Evolutionary conservation across 2,797 vertebrate genomes (phyloP).

Genomic region (Alcedo quadribrachys): DNA sequence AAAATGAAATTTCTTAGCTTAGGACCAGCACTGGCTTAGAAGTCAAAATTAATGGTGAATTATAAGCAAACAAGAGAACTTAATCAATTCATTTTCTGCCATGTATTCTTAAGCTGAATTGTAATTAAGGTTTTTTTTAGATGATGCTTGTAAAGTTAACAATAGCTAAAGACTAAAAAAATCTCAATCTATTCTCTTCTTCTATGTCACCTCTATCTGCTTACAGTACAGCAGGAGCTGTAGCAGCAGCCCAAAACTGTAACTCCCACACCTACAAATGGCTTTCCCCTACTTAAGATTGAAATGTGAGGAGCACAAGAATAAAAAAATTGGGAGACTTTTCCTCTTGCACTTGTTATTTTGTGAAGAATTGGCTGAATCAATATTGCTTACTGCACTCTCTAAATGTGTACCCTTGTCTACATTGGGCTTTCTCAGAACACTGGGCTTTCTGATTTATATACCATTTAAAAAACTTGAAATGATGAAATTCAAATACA

Average conservation of each 20-base stretch:
- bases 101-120: not conserved
- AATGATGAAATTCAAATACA: constrained; percentile 14
- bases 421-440: not conserved
- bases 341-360: not conserved
- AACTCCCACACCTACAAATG: not conserved
- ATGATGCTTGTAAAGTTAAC: not conserved
- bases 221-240: not conserved
- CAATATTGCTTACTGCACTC: not conserved
- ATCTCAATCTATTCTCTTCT: not conserved
- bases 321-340: not conserved
- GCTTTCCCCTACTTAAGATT: not conserved
- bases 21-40: not conserved
- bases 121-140: not conserved
- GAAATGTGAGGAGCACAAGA: not conserved
- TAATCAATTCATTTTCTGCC: not conserved
- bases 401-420: not conserved
- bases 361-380: constrained; percentile 6
- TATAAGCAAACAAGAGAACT: not conserved
- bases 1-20: not conserved
- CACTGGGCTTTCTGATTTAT: not conserved
- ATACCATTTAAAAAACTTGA: not conserved
- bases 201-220: not conserved
- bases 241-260: not conserved
- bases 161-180: not conserved
- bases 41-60: not conserved